Evolutionary conservation across 53 echinoderm and acorn worm genomes (phyloP).

Genomic region (Crossaster papposus): DNA sequence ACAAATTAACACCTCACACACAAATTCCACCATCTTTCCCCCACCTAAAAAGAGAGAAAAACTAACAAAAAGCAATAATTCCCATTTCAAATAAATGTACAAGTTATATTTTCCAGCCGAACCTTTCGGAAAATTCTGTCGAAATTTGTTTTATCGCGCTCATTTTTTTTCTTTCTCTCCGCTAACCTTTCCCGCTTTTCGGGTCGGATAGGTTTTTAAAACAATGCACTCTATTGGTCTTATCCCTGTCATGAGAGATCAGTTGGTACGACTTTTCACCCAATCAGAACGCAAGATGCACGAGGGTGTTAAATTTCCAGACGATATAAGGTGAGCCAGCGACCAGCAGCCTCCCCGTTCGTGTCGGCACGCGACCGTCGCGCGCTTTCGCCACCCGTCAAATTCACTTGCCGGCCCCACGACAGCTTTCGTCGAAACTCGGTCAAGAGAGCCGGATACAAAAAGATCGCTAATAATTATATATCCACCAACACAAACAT

Average conservation of each 20-base stretch:
- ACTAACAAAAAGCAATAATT: no score
- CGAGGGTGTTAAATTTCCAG: slow-evolving; percentile 7
- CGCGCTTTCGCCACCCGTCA: not conserved
- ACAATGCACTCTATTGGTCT: slow-evolving; percentile 5
- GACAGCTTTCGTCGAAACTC: not conserved
- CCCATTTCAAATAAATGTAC: no score
- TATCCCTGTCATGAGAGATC: not conserved
- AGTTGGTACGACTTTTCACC: not conserved
- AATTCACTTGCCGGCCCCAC: not conserved
- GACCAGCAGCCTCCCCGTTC: not conserved
- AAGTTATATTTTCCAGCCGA: no score
- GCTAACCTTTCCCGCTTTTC: not conserved
- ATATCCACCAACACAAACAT: no score
- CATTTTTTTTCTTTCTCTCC: not conserved
- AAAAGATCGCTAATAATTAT: no score
- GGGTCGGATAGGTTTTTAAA: not conserved
- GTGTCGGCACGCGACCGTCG: slow-evolving; percentile 12
- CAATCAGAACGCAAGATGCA: not conserved
- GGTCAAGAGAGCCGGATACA: not conserved
- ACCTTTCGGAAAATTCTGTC: not conserved
- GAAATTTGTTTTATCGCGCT: not conserved
- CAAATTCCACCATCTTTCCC: no score
- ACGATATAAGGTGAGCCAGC: not conserved
- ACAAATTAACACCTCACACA: no score
- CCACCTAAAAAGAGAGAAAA: no score